Percentiles rank a stretch among this genome's conserved stretches.
Evolutionary conservation across 1,140 invertebrate genomes (phyloP).

Genomic region (Metopolophium dirhodum): DNA sequence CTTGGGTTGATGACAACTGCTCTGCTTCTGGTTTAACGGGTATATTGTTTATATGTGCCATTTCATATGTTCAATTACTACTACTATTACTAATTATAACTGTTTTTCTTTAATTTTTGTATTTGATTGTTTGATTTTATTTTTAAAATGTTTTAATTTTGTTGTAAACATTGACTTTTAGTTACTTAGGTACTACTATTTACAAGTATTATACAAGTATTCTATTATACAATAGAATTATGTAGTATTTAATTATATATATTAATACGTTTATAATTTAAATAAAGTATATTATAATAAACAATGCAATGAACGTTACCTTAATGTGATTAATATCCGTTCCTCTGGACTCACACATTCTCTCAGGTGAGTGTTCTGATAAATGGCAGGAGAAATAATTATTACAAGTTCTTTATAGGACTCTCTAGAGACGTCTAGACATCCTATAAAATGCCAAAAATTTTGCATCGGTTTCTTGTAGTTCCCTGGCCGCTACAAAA

Average conservation of each 20-base stretch:
- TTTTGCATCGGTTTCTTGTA: not conserved
- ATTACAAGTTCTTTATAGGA: not conserved
- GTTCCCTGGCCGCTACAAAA: constrained; percentile 13
- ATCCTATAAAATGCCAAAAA: constrained; percentile 12
- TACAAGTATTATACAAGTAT: too few species aligned
- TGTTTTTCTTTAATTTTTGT: too few species aligned
- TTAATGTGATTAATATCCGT: constrained; percentile 35
- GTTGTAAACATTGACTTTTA: too few species aligned
- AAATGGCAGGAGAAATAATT: constrained; percentile 16
- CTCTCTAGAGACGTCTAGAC: constrained; percentile 11
- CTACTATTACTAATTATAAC: too few species aligned
- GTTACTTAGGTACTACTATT: not conserved
- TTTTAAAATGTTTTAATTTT: too few species aligned
- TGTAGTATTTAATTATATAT: not conserved
- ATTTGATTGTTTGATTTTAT: too few species aligned
- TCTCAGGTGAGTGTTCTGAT: constrained; percentile 14
- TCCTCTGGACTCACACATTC: constrained; percentile 12
- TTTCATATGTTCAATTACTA: too few species aligned
- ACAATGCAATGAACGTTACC: not conserved
- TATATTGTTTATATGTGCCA: too few species aligned
- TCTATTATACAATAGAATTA: not conserved
- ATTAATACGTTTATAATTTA: too few species aligned
- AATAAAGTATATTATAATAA: constrained; percentile 10
- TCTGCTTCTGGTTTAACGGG: too few species aligned
- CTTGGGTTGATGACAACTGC: too few species aligned